Percentiles rank a stretch among this genome's conserved stretches.
Conservation (phyloP, 92 coral and sea anemone genomes). For the Epizoanthus stellaris region DNA sequence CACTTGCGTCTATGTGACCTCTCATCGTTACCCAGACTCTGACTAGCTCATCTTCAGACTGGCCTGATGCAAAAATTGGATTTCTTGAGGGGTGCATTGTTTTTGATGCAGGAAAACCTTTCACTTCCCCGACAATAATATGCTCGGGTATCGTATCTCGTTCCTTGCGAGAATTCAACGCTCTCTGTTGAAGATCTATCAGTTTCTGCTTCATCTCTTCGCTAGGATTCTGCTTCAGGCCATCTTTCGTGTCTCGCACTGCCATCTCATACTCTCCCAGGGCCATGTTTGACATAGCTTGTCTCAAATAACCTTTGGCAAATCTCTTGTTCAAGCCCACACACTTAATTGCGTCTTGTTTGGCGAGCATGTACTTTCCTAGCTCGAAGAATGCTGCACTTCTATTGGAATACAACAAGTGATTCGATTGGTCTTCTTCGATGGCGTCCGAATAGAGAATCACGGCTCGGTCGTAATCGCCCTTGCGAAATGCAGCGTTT, state of each 20-base stretch:
- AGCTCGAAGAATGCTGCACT: constrained; percentile 26
- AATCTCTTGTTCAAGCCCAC: constrained; percentile 13
- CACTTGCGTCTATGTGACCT: constrained; percentile 9
- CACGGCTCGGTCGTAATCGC: background rate
- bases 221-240: constrained; percentile 10
- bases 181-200: constrained; percentile 7
- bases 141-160: constrained; percentile 34
- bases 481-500: constrained; percentile 31
- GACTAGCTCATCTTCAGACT: constrained; percentile 3
- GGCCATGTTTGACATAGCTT: constrained; percentile 21
- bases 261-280: constrained; percentile 16
- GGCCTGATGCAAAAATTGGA: constrained; percentile 26
- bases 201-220: constrained; percentile 25
- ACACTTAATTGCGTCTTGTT: constrained; percentile 36
- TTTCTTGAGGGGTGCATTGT: constrained; percentile 14
- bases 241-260: constrained; percentile 8
- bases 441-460: constrained; percentile 31
- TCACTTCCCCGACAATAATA: constrained; percentile 16
- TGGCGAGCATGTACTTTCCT: constrained; percentile 21
- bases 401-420: constrained; percentile 33
- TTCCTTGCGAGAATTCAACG: constrained; percentile 1
- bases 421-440: constrained; percentile 5
- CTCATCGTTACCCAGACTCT: constrained; percentile 16
- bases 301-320: constrained; percentile 21
- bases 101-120: constrained; percentile 10